These are phyloP conservation scores for Drosophila dunni DNA, from an alignment of 1,140 invertebrate species.

Conservation along the genomic window DNA sequence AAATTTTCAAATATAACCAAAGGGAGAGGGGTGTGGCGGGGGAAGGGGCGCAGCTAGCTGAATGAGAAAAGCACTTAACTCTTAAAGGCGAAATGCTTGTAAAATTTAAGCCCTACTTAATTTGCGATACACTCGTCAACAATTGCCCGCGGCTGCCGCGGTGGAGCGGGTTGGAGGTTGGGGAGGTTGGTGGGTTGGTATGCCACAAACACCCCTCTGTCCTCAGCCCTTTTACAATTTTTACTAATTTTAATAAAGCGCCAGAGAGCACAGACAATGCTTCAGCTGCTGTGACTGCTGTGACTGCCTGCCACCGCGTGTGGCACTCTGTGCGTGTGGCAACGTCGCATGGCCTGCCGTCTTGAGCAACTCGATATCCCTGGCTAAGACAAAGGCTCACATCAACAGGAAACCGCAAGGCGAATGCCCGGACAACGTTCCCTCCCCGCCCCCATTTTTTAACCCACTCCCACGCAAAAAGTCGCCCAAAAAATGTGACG, in stretches of 20 bases:
- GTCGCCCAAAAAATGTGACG: conserved; percentile 38
- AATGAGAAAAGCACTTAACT: conserved; percentile 80
- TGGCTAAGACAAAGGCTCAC: conserved; percentile 74
- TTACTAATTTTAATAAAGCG: conserved; percentile 82
- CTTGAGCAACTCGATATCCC: conserved; percentile 60
- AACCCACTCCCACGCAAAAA: background rate
- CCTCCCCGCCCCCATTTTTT: background rate
- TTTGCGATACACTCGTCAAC: conserved; percentile 80
- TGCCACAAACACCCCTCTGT: background rate
- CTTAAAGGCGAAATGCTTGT: conserved; percentile 82
- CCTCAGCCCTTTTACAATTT: conserved; percentile 48
- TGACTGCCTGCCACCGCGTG: conserved; percentile 9
- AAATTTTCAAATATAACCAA: conserved; percentile 52
- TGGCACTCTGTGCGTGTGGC: background rate
- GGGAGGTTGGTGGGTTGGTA: conserved; percentile 5
- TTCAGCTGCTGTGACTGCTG: conserved; percentile 20
- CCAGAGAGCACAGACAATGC: conserved; percentile 52
- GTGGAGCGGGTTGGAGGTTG: background rate
- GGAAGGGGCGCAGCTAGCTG: conserved; percentile 15
- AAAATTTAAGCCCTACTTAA: conserved; percentile 82
- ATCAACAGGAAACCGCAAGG: conserved; percentile 79
- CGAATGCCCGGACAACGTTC: conserved; percentile 7
- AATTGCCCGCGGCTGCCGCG: conserved; percentile 73
- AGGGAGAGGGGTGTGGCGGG: background rate
- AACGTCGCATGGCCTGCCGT: conserved; percentile 15